phyloP scores from a whole-genome alignment of 2,797 vertebrate species.

The Lindbergichthys nudifrons region DNA sequence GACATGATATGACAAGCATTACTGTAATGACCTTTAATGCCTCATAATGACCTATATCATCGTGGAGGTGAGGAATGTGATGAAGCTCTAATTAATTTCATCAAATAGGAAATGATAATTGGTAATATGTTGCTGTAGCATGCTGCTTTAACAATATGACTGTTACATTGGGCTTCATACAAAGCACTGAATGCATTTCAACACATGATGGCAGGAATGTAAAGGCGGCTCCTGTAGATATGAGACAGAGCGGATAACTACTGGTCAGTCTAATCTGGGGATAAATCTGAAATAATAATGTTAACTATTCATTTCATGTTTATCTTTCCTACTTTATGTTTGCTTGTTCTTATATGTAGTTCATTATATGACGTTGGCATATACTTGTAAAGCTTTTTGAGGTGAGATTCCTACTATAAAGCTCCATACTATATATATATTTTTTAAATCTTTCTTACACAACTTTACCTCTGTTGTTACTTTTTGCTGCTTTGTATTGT shows the following conservation, averaged over 20 bases:
- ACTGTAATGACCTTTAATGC: conserved; percentile 68
- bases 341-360: too few species aligned
- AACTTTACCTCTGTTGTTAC: too few species aligned
- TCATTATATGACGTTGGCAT: too few species aligned
- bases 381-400: too few species aligned
- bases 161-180: conserved; percentile 19
- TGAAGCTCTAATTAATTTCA: conserved; percentile 61
- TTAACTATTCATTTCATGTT: not conserved
- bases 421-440: too few species aligned
- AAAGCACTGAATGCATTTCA: not conserved
- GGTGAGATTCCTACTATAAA: too few species aligned
- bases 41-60: conserved; percentile 65
- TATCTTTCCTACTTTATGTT: too few species aligned
- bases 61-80: conserved; percentile 58
- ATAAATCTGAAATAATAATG: not conserved
- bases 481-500: too few species aligned
- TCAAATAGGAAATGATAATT: conserved; percentile 64
- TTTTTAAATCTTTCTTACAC: too few species aligned
- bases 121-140: conserved; percentile 45
- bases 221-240: not conserved
- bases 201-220: not conserved
- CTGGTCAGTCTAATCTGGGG: not conserved
- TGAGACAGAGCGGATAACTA: not conserved
- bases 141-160: conserved; percentile 22
- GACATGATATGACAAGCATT: conserved; percentile 50